Evolutionary conservation across 1,140 invertebrate species (phyloP), one percentile per base, ranked within the genome.

Genomic region (Heliconius nattereri): DNA sequence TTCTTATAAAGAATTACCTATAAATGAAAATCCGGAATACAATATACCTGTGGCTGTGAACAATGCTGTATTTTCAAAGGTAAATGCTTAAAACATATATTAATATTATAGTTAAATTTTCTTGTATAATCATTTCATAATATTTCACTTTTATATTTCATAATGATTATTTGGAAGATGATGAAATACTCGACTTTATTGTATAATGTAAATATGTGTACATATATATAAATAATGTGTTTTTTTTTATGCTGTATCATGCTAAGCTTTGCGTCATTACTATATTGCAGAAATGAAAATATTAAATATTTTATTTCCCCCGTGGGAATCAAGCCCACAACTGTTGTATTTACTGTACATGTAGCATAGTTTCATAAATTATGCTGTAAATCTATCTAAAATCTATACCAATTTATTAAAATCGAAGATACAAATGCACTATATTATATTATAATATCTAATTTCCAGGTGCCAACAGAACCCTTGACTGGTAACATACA

Each of bases 31-130:
- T 75, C 89, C 90, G 2, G 88, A 91, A 52, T 93, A 94, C 74
- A 93, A 91, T 78, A 84, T 90, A 26, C 91, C 91, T 9, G 81
- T 86, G 13, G 91, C 91, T 32, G 91, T 94, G 2, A 92, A 91
- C 72, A 88, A 94, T 86, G 90, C 90, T 45, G 87, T 94, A 3
- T 94, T 93, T 85, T 93, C 91, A 2, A 92, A 93, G 89, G 92
- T 92, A 66, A 66, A 66, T 19, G 0, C 9, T 54, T 54, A 5
- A 0, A n/a, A 0, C 40, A 60, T 9, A 57, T n/a, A 20, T n/a
- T 11, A 57, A 45, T 45, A 45, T 45, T 13, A 45, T 45, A 13
- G 13, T 16, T 45, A 45, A 6, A 0, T 45, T 16, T 3, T 16
- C 3, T 16, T 45, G 32, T 16, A 45, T 16, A 40, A 45, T 45